Base-by-base conservation (phyloP, 2,888 invertebrate genomes). In the Molorchus minor region DNA sequence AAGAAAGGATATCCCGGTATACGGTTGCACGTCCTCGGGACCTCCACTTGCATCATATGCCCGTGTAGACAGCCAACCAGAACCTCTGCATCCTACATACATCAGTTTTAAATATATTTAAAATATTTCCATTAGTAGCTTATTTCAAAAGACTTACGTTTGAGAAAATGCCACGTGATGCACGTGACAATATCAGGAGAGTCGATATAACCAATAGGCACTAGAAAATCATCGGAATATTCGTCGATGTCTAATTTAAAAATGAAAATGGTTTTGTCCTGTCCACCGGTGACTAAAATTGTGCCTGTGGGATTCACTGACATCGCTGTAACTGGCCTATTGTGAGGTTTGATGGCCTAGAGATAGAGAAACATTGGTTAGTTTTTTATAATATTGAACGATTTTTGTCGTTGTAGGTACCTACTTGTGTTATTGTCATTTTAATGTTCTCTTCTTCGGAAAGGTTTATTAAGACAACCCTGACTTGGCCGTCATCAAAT, bases 401-500 rank as follows among this genome's bases (percentile, higher is more conserved):
- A n/a, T n/a, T n/a, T n/a, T n/a, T n/a, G n/a, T n/a, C 33, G 12
- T 33, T 5, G 1, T 4, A 35, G 8, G 8, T 36, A 20, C 17
- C 16, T 64, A 69, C 68, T 58, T 69, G 67, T 20, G 58, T 56
- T n/a, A 66, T 25, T 7, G 17, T 47, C 10, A 70, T 20, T 3
- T 44, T 41, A 29, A 59, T 64, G 10, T 45, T 29, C 1, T 58
- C 30, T 16, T 60, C 49, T 5, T 57, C 44, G 8, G 56, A 56
- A n/a, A 65, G 40, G 30, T 57, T 54, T 3, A 69, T 8, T 10
- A 53, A 63, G 30, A 67, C 69, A 3, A 75, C 66, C 35, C 93
- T 83, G 71, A 93, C 78, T 29, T 89, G 84, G 7, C 93, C 93
- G 74, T 90, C 92, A 15, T 81, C 82, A 66, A 90, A 93, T 1